phyloP scores from a whole-genome alignment of 2,113 vertebrate genomes.

The Phalacrocorax brasilianus region DNA sequence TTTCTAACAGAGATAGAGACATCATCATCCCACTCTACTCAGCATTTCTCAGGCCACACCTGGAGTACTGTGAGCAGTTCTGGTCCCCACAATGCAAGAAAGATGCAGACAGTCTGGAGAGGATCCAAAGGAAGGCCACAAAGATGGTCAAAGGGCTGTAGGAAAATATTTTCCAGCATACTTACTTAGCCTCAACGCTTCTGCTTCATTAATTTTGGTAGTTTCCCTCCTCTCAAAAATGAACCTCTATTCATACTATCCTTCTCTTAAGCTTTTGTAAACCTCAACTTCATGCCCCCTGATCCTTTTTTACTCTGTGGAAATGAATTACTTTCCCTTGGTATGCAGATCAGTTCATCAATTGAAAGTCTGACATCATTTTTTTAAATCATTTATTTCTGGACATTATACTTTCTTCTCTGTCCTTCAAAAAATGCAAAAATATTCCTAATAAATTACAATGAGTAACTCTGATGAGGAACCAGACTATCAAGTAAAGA shows the following conservation, averaged over 20 bases:
- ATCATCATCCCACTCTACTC: not conserved
- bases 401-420: not conserved
- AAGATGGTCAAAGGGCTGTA: not conserved
- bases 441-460: not conserved
- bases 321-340: constrained; percentile 14
- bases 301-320: constrained; percentile 6
- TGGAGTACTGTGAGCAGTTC: not conserved
- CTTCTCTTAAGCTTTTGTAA: constrained; percentile 22
- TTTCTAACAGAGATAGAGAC: accelerated
- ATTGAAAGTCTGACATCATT: constrained; percentile 22
- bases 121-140: not conserved
- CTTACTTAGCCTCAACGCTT: not conserved
- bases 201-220: not conserved
- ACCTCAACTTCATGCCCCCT: not conserved
- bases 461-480: not conserved
- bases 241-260: constrained; percentile 14
- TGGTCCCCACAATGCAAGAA: not conserved
- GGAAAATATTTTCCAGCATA: not conserved
- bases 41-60: not conserved
- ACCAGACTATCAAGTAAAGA: not conserved
- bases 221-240: not conserved
- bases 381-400: not conserved
- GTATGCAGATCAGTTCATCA: not conserved
- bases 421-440: not conserved
- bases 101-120: accelerated